A percentile compares a stretch with the other conserved stretches of the same genome.
Evolutionary conservation across 2,113 vertebrate genomes (phyloP).

Genomic region (Mesembrinibis cayennensis): DNA sequence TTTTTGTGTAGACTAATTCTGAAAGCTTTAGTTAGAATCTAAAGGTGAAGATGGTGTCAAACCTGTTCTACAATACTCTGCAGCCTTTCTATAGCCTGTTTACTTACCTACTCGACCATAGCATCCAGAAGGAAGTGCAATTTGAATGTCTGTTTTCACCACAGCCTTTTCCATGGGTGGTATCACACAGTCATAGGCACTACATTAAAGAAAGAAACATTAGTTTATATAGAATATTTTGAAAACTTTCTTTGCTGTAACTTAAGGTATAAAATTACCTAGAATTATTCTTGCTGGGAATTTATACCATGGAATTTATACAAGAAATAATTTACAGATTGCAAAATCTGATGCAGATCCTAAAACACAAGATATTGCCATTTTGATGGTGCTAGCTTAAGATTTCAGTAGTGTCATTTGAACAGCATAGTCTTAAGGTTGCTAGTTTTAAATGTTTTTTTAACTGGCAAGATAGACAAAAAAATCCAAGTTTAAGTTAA

Average conservation of each 20-base stretch:
- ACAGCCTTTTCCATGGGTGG: slow-evolving; percentile 87
- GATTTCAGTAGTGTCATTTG: background rate
- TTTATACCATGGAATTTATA: background rate
- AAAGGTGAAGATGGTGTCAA: background rate
- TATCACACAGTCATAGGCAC: slow-evolving; percentile 90
- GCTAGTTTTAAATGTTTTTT: background rate
- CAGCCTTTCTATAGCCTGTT: background rate
- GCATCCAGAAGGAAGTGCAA: slow-evolving; percentile 88
- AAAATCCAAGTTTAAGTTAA: background rate
- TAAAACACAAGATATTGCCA: background rate
- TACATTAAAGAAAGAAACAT: slow-evolving; percentile 37
- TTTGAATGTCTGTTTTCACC: slow-evolving; percentile 95
- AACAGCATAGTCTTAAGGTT: background rate
- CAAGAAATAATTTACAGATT: background rate
- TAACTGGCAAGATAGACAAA: background rate
- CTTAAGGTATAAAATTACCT: background rate
- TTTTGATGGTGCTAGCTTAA: background rate
- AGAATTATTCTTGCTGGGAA: background rate
- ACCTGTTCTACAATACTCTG: background rate
- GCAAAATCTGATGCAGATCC: background rate
- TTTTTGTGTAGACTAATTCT: background rate
- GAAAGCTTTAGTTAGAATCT: background rate
- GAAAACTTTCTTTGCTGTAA: background rate
- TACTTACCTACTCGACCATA: slow-evolving; percentile 95
- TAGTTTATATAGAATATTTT: background rate